Conservation (phyloP, 2,888 invertebrate genomes). For the Drosophila setosimentum region DNA sequence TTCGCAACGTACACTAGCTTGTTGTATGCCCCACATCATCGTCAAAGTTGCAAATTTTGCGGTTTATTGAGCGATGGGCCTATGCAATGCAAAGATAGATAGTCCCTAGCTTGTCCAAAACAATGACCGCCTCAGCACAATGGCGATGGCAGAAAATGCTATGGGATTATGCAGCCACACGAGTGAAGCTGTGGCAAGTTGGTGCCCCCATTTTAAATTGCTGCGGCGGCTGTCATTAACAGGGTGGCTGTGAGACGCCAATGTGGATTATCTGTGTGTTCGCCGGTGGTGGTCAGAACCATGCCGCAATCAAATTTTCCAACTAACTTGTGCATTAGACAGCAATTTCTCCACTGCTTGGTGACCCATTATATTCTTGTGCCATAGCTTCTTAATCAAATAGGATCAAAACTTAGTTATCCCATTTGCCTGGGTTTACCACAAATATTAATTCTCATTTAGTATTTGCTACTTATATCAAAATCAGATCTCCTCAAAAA, state of each 20-base stretch:
- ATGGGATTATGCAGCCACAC: slow-evolving; percentile 60
- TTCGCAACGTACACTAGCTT: slow-evolving; percentile 4
- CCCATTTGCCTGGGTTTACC: neutral
- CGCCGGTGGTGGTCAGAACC: slow-evolving; percentile 28
- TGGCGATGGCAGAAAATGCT: slow-evolving; percentile 41
- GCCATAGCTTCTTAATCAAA: neutral
- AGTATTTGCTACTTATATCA: neutral
- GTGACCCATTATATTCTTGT: neutral
- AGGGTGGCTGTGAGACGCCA: slow-evolving; percentile 43
- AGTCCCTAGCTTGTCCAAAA: slow-evolving; percentile 39
- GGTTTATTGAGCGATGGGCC: slow-evolving; percentile 58
- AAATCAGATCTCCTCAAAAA: neutral
- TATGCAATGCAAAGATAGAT: slow-evolving; percentile 51
- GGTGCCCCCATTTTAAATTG: slow-evolving; percentile 25
- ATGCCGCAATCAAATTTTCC: slow-evolving; percentile 49
- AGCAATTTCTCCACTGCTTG: slow-evolving; percentile 45
- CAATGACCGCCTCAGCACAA: slow-evolving; percentile 56
- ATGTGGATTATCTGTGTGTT: slow-evolving; percentile 46
- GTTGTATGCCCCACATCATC: slow-evolving; percentile 16
- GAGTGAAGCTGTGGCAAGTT: slow-evolving; percentile 55
- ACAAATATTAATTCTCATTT: neutral
- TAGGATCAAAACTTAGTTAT: neutral
- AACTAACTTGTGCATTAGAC: slow-evolving; percentile 17
- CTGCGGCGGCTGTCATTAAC: slow-evolving; percentile 54
- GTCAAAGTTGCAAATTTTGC: slow-evolving; percentile 40